Percentiles rank a stretch among this genome's conserved stretches.
These are phyloP conservation scores for Hypocryptadius cinnamomeus DNA, from an alignment of 2,113 vertebrate species.

Conservation along the genomic window DNA sequence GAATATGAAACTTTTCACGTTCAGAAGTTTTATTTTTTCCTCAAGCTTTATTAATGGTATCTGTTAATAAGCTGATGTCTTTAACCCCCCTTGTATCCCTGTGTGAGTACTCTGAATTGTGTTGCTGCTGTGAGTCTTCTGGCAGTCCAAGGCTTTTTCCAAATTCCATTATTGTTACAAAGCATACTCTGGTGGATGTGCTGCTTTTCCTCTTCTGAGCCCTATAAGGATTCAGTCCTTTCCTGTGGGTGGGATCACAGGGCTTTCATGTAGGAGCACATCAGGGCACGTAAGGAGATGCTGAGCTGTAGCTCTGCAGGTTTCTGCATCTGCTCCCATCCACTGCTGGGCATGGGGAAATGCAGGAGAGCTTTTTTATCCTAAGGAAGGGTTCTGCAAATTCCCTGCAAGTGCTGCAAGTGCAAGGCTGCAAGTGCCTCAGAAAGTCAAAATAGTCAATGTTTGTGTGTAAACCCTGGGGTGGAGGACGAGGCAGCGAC, in stretches of 20 bases:
- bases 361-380: neutral
- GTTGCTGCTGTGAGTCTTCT: neutral
- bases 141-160: conserved; percentile 4
- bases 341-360: neutral
- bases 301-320: neutral
- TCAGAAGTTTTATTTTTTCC: neutral
- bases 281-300: neutral
- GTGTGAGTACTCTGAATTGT: neutral
- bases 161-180: conserved; percentile 43
- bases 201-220: conserved; percentile 9
- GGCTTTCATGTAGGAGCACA: accelerated
- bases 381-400: neutral
- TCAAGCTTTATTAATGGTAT: neutral
- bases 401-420: neutral
- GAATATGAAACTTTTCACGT: neutral
- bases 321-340: neutral
- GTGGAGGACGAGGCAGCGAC: neutral
- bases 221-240: conserved; percentile 6
- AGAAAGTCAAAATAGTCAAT: neutral
- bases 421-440: neutral
- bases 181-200: conserved; percentile 18
- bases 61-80: neutral
- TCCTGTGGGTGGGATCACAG: conserved; percentile 1
- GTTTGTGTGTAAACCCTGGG: neutral
- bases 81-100: neutral